Evolutionary conservation across 2,113 vertebrate species (phyloP), one percentile per base, ranked within the genome.

Genomic region (Parotia lawesii): DNA sequence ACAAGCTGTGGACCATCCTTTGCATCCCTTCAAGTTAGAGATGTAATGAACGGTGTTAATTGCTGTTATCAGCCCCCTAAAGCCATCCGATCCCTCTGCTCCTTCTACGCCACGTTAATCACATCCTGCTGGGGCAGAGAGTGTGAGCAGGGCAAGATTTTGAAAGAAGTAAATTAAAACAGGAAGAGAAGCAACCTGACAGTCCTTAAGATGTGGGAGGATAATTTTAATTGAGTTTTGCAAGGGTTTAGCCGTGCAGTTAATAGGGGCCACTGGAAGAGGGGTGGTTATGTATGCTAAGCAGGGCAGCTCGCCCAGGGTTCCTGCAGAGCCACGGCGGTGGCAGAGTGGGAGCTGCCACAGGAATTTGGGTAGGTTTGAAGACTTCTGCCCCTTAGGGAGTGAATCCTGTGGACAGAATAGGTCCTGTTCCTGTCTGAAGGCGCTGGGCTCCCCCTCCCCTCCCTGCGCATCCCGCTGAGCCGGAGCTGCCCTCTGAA

Each of bases 211-310:
- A 91, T 91, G 94, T 56, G 56, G 89, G 75, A 80, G 91, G 91
- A 92, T 94, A 85, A 95, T 93, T 94, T 95, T 95, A 97, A 95
- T 96, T 94, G 93, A 80, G 90, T 96, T 96, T 79, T 77, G 54
- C 67, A 40, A 57, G 37, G 61, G 69, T 95, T 94, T 91, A 92
- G 69, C 87, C 50, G 23, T 61, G 87, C 72, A 77, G 85, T 89
- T 91, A 94, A 95, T 80, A 85, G 87, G 61, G 85, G 87, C 90
- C 64, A 31, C 90, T 85, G 85, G 21, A 81, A 81, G 89, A 96
- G 61, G 40, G 66, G 24, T 95, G 89, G 78, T 81, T 38, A 4
- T 87, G 82, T 82, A 51, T 94, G 93, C 75, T 74, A 66, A 86
- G 85, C 78, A 87, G 78, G 28, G 10, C 4, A 2, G 53, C 72